Evolutionary conservation across 1,140 invertebrate genomes (phyloP).

Genomic region (Acromyrmex charruanus): DNA sequence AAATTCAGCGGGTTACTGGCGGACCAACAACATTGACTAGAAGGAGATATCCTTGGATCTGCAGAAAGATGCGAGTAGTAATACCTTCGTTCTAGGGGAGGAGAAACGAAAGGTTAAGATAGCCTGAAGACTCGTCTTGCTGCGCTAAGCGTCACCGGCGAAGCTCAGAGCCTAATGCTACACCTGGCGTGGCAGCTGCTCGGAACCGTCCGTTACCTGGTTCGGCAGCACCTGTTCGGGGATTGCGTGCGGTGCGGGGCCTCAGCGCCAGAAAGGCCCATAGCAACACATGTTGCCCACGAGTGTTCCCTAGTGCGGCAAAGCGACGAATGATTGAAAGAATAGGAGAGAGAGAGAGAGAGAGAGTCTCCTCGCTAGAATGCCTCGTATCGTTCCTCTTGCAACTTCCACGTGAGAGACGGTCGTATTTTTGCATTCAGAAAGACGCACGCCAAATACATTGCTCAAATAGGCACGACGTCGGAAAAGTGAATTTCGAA

Average conservation of each 20-base stretch:
- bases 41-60: neutral
- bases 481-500: neutral
- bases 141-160: constrained; percentile 64
- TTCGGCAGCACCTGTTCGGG: constrained; percentile 83
- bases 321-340: constrained; percentile 46
- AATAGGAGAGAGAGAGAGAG: neutral
- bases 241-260: constrained; percentile 80
- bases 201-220: constrained; percentile 82
- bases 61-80: neutral
- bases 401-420: neutral
- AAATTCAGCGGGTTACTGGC: neutral
- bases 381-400: neutral
- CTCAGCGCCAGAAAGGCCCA: constrained; percentile 68
- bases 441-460: neutral
- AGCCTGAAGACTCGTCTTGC: constrained; percentile 64
- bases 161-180: constrained; percentile 56
- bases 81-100: neutral
- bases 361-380: neutral
- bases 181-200: constrained; percentile 85
- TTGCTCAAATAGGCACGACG: neutral
- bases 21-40: neutral
- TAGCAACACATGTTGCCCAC: constrained; percentile 72
- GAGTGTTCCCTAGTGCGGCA: constrained; percentile 28
- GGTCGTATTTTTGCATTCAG: neutral
- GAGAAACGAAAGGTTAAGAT: constrained; percentile 65